Evolutionary conservation across 2,113 vertebrate genomes (phyloP), one percentile per base, ranked within the genome.

Genomic region (Pardalotus punctatus): DNA sequence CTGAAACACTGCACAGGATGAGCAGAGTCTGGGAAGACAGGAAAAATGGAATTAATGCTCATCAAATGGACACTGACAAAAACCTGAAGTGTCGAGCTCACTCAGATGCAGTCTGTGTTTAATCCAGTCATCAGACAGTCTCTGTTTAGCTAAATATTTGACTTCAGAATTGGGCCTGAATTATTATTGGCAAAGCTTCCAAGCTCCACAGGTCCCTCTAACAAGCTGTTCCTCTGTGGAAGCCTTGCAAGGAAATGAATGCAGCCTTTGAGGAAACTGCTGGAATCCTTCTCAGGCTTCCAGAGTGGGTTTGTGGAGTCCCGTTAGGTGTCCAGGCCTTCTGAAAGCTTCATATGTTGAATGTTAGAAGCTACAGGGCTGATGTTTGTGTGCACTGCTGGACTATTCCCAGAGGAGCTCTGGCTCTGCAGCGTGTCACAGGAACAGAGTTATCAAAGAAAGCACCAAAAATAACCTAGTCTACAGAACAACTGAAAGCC

Each of bases 91-190:
- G 23, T 65, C 0, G 1, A 93, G 50, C 94, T 91, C 62, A 11
- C 91, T 95, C 79, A 73, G 74, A 92, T 93, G 76, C 56, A 3
- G 5, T n/a, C 85, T 96, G 90, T 90, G 72, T 94, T 88, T 91
- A 95, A 96, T 86, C 65, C 88, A 93, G 85, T 58, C 85, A 95
- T 94, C 94, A 96, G 92, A 92, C 93, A 79, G 94, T 45, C 90
- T 94, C 95, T 64, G 72, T 94, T 97, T 90, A 94, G 89, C 88
- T 92, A 96, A 96, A 96, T 94, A 96, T 96, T 95, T 97, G 82
- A 94, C 43, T 96, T 86, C 72, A 96, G 70, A 96, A 94, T 74
- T 78, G 71, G 67, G 76, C 38, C 40, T 86, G 92, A 88, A 94
- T 97, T 95, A 90, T 94, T 94, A 93, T 3, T 97, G 96, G 96